These are phyloP conservation scores for Hybognathus amarus DNA, from an alignment of 2,797 vertebrate species.

Conservation along the genomic window DNA sequence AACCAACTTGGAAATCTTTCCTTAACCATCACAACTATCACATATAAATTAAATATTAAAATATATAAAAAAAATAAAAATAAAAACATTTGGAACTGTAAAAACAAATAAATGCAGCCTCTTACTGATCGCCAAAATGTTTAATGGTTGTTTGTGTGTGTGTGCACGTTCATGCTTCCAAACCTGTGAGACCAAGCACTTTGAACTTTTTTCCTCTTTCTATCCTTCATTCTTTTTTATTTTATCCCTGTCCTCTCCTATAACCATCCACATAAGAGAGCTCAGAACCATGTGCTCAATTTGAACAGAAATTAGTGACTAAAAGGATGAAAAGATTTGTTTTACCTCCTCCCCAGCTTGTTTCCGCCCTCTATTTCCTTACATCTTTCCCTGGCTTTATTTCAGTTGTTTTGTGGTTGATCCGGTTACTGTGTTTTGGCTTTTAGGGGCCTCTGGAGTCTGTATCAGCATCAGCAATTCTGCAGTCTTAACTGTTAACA, in stretches of 20 bases:
- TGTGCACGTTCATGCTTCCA: not conserved
- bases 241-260: constrained; percentile 37
- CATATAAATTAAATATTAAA: not conserved
- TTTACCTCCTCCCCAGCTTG: not conserved
- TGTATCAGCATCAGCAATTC: constrained; percentile 4
- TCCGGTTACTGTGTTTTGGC: constrained; percentile 21
- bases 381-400: constrained; percentile 17
- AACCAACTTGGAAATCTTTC: too few relatives aligned
- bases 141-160: too few relatives aligned
- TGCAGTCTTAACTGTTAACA: not conserved
- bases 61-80: not conserved
- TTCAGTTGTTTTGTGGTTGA: constrained; percentile 25
- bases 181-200: constrained; percentile 4
- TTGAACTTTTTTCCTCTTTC: constrained; percentile 24
- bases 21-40: not conserved
- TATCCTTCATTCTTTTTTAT: constrained; percentile 17
- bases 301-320: constrained; percentile 36
- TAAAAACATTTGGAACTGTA: too few relatives aligned
- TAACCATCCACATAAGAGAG: constrained; percentile 31
- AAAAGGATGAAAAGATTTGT: constrained; percentile 32
- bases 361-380: not conserved
- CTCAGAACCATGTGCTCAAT: constrained; percentile 32
- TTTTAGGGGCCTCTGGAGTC: not conserved
- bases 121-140: not conserved
- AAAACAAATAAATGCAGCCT: not conserved